These are phyloP conservation scores for Macrotus californicus DNA, from an alignment of 2,113 vertebrate genomes.

Conservation along the genomic window DNA sequence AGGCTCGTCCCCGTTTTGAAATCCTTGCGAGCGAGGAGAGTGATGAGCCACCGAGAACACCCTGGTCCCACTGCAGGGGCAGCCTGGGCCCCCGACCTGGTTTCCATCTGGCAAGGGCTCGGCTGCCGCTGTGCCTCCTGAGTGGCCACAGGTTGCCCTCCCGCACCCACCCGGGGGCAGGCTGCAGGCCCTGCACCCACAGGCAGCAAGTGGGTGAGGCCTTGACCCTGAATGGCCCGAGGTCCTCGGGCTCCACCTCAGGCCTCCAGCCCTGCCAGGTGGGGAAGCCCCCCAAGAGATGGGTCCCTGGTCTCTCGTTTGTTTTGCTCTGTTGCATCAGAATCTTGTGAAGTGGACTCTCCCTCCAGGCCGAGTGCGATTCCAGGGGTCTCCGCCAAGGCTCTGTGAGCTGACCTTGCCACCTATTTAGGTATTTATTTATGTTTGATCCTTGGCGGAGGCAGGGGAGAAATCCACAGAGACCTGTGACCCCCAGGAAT, in stretches of 20 bases:
- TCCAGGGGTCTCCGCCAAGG: background rate
- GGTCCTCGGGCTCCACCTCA: background rate
- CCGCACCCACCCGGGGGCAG: too few relatives aligned
- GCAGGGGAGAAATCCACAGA: background rate
- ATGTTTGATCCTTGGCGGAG: background rate
- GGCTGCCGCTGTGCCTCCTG: fast-evolving
- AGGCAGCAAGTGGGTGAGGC: background rate
- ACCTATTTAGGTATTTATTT: background rate
- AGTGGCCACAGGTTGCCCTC: background rate
- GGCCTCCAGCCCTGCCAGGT: background rate
- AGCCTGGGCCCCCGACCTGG: background rate
- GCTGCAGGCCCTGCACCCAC: background rate
- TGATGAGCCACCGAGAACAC: fast-evolving
- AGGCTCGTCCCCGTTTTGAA: background rate
- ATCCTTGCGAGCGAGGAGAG: background rate
- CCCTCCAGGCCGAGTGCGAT: background rate
- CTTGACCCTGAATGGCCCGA: background rate
- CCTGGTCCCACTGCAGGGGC: background rate
- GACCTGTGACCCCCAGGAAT: background rate
- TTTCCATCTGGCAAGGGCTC: fast-evolving
- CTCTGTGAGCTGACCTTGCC: background rate
- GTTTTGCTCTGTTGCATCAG: background rate
- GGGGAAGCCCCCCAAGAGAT: fast-evolving
- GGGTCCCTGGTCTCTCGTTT: background rate
- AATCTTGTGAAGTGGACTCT: background rate